Evolutionary conservation across 23 tunicate genomes (phyloP), one percentile per base, ranked within the genome.

Genomic region (Corella eumyota): DNA sequence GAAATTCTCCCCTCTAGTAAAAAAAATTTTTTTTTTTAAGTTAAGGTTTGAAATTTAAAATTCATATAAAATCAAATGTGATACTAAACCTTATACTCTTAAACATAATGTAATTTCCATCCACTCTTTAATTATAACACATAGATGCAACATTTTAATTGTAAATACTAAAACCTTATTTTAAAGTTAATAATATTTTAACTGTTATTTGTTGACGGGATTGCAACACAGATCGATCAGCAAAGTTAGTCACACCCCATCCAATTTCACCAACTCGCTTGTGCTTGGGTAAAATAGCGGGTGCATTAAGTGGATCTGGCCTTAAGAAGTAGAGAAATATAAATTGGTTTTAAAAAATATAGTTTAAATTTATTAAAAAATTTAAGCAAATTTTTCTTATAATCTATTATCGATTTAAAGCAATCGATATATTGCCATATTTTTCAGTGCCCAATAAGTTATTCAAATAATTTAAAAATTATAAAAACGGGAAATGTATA

Each of bases 201-300:
- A 79, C 87, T 60, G 56, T 79, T 0, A 70, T 69, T 45, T 79
- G 87, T 5, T 56, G 54, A 5, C 77, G 65, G 0, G 87, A 62
- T 26, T 72, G 67, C 7, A 74, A 46, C 17, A 65, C 55, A 21
- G 66, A 47, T 31, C 34, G 49, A 49, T 79, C 87, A 3, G 68
- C 28, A 46, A 53, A 56, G 33, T 33, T 44, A 6, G 87, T 77
- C 0, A 79, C 48, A 30, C 87, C 87, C 87, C 87, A 79, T 3
- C 87, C 87, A n/a, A 79, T 64, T 45, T 56, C 77, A 6, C 72
- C 77, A 2, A 79, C 87, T 17, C 87, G 40, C 33, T 54, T 73
- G 32, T 79, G 71, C 33, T 79, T 79, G 35, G 71, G 87, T 24
- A 31, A 25, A 13, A 70, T 34, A 25, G 68, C 34, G 22, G 87